phyloP scores from a whole-genome alignment of 1,140 invertebrate genomes.

The Drosophila kepulauana region DNA sequence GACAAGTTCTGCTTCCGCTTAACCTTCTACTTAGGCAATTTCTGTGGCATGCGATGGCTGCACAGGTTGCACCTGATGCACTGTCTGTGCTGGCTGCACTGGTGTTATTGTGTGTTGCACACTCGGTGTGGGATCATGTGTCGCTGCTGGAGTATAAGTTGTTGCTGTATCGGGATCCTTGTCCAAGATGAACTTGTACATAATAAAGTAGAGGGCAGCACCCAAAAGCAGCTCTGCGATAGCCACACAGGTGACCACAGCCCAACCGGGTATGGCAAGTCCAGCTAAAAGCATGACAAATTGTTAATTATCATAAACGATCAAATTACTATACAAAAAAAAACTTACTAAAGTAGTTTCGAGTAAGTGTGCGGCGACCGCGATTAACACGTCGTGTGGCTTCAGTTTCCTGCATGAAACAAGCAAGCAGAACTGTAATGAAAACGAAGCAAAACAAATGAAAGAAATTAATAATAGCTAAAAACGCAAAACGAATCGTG shows the following conservation, averaged over 20 bases:
- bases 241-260: conserved; percentile 88
- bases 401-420: conserved; percentile 89
- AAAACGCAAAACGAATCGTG: conserved; percentile 35
- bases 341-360: conserved; percentile 90
- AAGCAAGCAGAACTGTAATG: conserved; percentile 84
- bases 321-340: conserved; percentile 4
- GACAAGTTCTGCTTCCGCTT: conserved; percentile 32
- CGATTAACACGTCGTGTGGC: conserved; percentile 90
- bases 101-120: conserved; percentile 8
- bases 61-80: conserved; percentile 18
- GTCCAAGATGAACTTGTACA: conserved; percentile 88
- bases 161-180: conserved; percentile 72
- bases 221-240: conserved; percentile 89
- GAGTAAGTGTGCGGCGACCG: conserved; percentile 90
- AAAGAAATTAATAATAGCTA: conserved; percentile 24
- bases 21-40: conserved; percentile 43
- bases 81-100: conserved; percentile 3
- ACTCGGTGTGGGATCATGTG: conserved; percentile 47
- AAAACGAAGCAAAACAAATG: conserved; percentile 3
- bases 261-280: conserved; percentile 90
- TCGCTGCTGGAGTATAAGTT: conserved; percentile 72
- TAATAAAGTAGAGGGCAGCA: conserved; percentile 88
- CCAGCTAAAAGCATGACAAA: conserved; percentile 85
- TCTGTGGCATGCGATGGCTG: conserved; percentile 60
- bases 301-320: not conserved